These are phyloP conservation scores for Incurvaria masculella DNA, from an alignment of 2,888 invertebrate species.

Conservation along the genomic window DNA sequence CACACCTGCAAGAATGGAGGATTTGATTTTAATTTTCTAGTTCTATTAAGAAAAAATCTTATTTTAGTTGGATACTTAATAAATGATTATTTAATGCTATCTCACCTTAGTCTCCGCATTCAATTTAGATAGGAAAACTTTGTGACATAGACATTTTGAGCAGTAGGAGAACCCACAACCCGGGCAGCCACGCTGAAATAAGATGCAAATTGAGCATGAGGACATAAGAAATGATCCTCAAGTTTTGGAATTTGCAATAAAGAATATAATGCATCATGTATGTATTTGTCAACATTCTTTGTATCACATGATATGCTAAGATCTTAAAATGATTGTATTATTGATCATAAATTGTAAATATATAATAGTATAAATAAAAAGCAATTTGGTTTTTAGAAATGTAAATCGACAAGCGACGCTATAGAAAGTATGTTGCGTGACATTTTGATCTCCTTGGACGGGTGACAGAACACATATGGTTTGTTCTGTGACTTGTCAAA, in stretches of 20 bases:
- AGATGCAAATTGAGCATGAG: too few species aligned
- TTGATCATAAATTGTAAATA: too few species aligned
- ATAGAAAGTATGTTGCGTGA: too few species aligned
- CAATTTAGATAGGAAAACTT: slow-evolving; percentile 62
- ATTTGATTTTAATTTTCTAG: slow-evolving; percentile 19
- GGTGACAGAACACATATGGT: too few species aligned
- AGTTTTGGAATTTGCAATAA: too few species aligned
- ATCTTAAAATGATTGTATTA: too few species aligned
- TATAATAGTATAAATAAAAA: too few species aligned
- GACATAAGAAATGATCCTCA: too few species aligned
- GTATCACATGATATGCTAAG: neutral
- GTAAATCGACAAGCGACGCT: too few species aligned
- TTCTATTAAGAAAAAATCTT: slow-evolving; percentile 21
- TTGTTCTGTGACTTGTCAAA: too few species aligned
- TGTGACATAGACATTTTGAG: slow-evolving; percentile 73
- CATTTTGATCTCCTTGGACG: too few species aligned
- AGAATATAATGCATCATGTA: slow-evolving; percentile 4
- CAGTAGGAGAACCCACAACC: slow-evolving; percentile 83
- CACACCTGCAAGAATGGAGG: slow-evolving; percentile 19
- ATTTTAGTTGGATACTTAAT: slow-evolving; percentile 41
- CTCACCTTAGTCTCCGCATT: slow-evolving; percentile 66
- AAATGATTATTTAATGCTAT: slow-evolving; percentile 20
- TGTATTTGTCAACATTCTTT: slow-evolving; percentile 10
- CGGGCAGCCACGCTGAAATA: slow-evolving; percentile 74
- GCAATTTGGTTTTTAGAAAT: too few species aligned